Evolutionary conservation across 2,888 invertebrate genomes (phyloP), one percentile per base, ranked within the genome.

Genomic region (Xestia c-nigrum): DNA sequence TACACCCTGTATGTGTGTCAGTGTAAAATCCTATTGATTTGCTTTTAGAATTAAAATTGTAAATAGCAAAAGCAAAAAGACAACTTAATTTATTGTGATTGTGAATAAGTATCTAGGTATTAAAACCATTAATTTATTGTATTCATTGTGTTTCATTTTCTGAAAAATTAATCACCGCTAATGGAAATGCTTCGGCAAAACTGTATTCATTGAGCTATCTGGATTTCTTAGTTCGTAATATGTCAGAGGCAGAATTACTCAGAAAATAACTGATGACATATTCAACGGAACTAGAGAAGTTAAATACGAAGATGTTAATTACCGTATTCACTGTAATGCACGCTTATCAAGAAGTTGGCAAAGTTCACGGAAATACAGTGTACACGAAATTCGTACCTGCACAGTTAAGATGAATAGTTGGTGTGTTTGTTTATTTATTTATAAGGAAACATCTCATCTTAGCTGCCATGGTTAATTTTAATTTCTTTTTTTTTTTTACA

Each of bases 321-420:
- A 71, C 19, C 7, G 50, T 14, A 16, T 61, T 61, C 4, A n/a
- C 12, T 16, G 59, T 69, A 79, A 71, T 16, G 38, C 24, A 52
- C 24, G 46, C 46, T 55, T 63, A 47, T 47, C 63, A 40, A 80
- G 46, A 71, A 79, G 52, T 63, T 72, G 73, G 52, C 61, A 80
- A 40, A 72, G 16, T 46, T 52, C 52, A 40, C 24, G 24, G 9
- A 38, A 61, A 59, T 67, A n/a, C 1, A 5, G 3, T 12, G 16
- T 16, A 16, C 50, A 76, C 43, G 31, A 70, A 46, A 72, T 46
- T 14, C n/a, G n/a, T 14, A 50, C 16, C 9, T 21, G 10, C 40
- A 47, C 3, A 19, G 14, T 16, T 16, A 12, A 40, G 46, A 21
- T 21, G 5, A n/a, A 16, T 38, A 16, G 10, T 43, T 75, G 52